Evolutionary conservation across 2,797 vertebrate genomes (phyloP).

Genomic region (Silurus aristotelis): DNA sequence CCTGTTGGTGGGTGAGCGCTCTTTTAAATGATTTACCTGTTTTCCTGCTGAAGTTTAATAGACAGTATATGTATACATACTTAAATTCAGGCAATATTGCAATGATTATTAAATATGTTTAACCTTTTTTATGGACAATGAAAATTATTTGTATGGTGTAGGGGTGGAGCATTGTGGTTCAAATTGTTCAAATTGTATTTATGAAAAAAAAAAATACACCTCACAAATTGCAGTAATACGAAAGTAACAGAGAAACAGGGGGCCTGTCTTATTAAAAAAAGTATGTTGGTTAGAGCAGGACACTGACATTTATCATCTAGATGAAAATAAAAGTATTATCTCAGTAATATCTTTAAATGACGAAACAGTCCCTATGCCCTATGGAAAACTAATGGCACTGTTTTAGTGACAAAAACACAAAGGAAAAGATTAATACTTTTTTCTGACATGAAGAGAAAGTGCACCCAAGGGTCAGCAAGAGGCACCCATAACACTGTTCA

Average conservation of each 20-base stretch:
- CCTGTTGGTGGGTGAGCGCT: too few relatives aligned
- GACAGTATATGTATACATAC: too few relatives aligned
- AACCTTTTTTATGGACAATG: too few relatives aligned
- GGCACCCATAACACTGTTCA: slow-evolving; percentile 29
- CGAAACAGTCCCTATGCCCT: not conserved
- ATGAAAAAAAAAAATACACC: not conserved
- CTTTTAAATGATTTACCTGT: too few relatives aligned
- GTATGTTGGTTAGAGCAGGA: not conserved
- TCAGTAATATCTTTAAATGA: not conserved
- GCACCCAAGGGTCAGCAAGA: slow-evolving; percentile 19
- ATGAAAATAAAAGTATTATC: not conserved
- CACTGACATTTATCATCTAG: not conserved
- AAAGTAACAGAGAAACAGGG: not conserved
- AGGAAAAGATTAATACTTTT: not conserved
- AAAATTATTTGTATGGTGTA: too few relatives aligned
- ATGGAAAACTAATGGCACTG: slow-evolving; percentile 31
- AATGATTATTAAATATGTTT: too few relatives aligned
- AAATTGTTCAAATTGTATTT: not conserved
- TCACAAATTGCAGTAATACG: not conserved
- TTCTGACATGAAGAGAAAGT: not conserved
- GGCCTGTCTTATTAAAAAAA: not conserved
- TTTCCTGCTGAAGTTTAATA: too few relatives aligned
- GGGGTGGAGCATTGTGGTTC: too few relatives aligned
- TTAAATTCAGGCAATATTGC: too few relatives aligned
- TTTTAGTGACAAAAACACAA: not conserved